phyloP scores from a whole-genome alignment of 2,888 invertebrate genomes.

The Neocrepidodera transversa region DNA sequence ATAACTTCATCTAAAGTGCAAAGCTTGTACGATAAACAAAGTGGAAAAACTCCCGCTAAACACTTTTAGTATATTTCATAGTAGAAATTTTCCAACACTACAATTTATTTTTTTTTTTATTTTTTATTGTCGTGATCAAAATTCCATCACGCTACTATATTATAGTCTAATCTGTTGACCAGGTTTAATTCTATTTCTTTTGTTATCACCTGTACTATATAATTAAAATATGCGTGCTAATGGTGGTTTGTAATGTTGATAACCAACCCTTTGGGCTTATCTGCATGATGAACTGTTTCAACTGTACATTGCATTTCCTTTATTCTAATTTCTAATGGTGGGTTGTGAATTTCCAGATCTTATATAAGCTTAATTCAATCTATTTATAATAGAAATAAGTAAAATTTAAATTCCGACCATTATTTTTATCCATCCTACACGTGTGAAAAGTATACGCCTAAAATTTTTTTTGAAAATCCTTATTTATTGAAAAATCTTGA shows the following conservation, averaged over 20 bases:
- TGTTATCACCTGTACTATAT: constrained; percentile 26
- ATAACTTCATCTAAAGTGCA: constrained; percentile 42
- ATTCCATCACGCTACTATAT: too few relatives aligned
- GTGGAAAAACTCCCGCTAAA: constrained; percentile 40
- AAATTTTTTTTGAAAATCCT: too few relatives aligned
- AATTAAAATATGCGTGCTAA: constrained; percentile 28
- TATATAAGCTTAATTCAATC: constrained; percentile 13
- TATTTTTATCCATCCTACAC: too few relatives aligned
- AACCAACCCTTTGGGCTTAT: constrained; percentile 24
- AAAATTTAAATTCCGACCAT: too few relatives aligned
- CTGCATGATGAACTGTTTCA: constrained; percentile 26
- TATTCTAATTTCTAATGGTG: constrained; percentile 21
- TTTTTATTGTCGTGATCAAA: too few relatives aligned
- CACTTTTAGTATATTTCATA: too few relatives aligned
- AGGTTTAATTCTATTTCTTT: constrained; percentile 20
- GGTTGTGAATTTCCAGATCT: neutral
- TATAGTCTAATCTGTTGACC: constrained; percentile 10
- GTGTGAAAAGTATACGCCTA: too few relatives aligned
- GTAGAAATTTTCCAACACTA: too few relatives aligned
- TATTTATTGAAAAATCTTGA: too few relatives aligned
- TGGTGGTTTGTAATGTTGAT: constrained; percentile 20
- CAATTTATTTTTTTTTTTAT: too few relatives aligned
- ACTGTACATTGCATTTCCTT: constrained; percentile 22
- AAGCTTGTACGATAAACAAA: constrained; percentile 41
- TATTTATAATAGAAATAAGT: too few relatives aligned